Evolutionary conservation across 1,140 invertebrate species (phyloP), one percentile per base, ranked within the genome.

Genomic region (Penaeus indicus): DNA sequence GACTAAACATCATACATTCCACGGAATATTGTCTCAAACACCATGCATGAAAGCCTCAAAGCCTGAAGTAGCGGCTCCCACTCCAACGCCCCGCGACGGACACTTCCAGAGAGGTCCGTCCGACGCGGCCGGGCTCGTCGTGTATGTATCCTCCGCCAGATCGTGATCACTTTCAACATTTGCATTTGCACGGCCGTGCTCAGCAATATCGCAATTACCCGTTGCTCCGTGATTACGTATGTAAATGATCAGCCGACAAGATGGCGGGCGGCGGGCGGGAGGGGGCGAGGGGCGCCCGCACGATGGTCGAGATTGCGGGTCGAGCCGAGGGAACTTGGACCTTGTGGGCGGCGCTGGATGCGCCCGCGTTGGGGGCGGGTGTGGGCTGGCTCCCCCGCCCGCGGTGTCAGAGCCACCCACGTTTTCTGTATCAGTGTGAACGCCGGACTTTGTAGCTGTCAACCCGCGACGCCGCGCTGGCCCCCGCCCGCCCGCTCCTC

Each of bases 171-270:
- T 79, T 38, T 77, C 72, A 79, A 47, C 81, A 67, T 88, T 84
- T 81, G 79, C 84, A 87, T 54, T 5, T 88, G 82, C 87, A 79
- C 80, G 87, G 87, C 87, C 87, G 67, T 82, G 81, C 81, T 88
- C 85, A 63, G 72, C 87, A 88, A 84, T 88, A 88, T 88, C 81
- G 72, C 87, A 88, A 88, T 88, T 88, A 88, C 72, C 81, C 69
- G 82, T 54, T 67, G 72, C 67, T 78, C 69, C 54, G 87, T 79
- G 81, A 88, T 88, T 88, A 88, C 87, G 72, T 88, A 88, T 88
- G 87, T 84, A 88, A 88, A 88, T 88, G 87, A 84, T 79, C 64
- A 78, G 61, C 82, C 87, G 69, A 84, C 87, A 78, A 75, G 64
- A 80, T 67, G 61, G 54, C 27, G n/a, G 62, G 19, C 61, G 81